Conservation (phyloP, 2,888 invertebrate species). For the Diachrysia chrysitis region DNA sequence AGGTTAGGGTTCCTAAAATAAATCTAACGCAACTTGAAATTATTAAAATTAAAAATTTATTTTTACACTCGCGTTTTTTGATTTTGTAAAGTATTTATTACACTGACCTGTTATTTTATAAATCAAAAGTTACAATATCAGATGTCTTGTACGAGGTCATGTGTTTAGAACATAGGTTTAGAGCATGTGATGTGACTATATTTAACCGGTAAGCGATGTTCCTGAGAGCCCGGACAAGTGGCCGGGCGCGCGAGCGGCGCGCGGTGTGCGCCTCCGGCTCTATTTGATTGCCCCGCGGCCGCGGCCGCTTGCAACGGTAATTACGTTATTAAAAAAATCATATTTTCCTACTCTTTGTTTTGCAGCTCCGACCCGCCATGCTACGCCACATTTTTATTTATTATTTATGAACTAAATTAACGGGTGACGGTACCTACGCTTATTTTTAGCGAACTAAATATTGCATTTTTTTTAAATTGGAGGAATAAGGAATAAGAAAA, state of each 20-base stretch:
- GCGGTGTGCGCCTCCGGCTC: conserved; percentile 33
- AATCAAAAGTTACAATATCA: no score
- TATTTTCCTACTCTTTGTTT: conserved; percentile 66
- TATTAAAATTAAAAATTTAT: no score
- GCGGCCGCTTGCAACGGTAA: conserved; percentile 59
- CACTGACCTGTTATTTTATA: no score
- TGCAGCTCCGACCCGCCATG: conserved; percentile 32
- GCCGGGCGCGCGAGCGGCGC: background rate
- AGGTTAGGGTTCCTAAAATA: no score
- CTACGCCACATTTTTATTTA: conserved; percentile 61
- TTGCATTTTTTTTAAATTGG: no score
- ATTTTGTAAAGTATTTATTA: no score
- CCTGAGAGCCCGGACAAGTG: background rate
- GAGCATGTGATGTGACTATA: background rate
- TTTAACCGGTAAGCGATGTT: background rate
- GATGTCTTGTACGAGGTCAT: background rate
- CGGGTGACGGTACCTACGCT: conserved; percentile 50
- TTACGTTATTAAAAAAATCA: conserved; percentile 74
- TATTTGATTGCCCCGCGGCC: conserved; percentile 50
- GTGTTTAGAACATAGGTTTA: background rate
- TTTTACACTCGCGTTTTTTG: no score
- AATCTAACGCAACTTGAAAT: no score
- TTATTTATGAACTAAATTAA: conserved; percentile 77
- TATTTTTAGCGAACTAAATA: conserved; percentile 29
- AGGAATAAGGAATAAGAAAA: no score